Conservation (phyloP, 2,113 vertebrate genomes). For the Mungos mungo region DNA sequence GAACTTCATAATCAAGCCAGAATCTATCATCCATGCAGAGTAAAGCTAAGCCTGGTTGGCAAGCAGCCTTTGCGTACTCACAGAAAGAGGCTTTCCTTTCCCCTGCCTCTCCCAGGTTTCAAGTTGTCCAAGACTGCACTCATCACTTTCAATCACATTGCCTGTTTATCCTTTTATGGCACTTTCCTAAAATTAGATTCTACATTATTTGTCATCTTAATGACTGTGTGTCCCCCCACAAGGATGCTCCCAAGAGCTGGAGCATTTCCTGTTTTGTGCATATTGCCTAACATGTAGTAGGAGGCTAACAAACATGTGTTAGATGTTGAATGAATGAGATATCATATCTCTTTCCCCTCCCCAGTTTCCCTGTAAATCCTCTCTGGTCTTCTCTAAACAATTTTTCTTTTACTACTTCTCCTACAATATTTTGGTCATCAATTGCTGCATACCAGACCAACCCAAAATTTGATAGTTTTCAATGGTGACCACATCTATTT, state of each 20-base stretch:
- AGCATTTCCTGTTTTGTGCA: neutral
- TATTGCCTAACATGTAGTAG: neutral
- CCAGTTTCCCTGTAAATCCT: neutral
- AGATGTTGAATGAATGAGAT: neutral
- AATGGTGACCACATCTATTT: neutral
- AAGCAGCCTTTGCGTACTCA: neutral
- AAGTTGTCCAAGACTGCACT: neutral
- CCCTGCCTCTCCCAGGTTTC: neutral
- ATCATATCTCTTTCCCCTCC: accelerated
- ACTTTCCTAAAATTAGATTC: neutral
- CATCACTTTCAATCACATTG: neutral
- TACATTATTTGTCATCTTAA: neutral
- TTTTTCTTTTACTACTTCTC: neutral
- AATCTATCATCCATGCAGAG: neutral
- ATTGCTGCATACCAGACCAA: neutral
- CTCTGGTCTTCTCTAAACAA: neutral
- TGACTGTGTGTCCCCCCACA: neutral
- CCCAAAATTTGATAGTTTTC: neutral
- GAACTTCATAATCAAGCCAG: neutral
- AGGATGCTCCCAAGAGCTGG: neutral
- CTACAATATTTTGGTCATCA: neutral
- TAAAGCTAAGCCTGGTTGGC: neutral
- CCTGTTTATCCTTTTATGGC: neutral
- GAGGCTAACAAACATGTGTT: neutral
- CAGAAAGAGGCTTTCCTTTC: neutral